phyloP scores from a whole-genome alignment of 2,888 invertebrate species.

The Apotomis betuletana region DNA sequence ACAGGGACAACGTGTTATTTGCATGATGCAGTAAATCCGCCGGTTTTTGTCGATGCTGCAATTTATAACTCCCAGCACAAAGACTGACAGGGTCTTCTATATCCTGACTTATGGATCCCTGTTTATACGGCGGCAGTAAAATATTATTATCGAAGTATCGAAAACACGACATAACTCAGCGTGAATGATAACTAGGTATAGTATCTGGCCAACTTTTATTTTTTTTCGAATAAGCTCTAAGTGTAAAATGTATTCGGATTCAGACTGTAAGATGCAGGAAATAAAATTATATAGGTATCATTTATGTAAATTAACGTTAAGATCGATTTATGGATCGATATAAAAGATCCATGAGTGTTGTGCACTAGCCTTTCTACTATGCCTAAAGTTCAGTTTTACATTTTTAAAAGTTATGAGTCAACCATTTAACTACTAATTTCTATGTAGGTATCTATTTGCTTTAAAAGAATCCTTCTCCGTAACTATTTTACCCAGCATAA shows the following conservation, averaged over 20 bases:
- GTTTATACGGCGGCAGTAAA: constrained; percentile 44
- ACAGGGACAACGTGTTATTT: constrained; percentile 40
- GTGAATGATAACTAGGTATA: constrained; percentile 1
- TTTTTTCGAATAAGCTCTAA: background rate
- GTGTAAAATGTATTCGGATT: background rate
- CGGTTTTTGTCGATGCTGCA: constrained; percentile 43
- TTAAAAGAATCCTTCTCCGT: too few species aligned
- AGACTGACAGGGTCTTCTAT: constrained; percentile 31
- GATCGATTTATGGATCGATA: too few species aligned
- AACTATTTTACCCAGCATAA: too few species aligned
- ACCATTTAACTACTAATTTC: too few species aligned
- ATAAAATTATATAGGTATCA: too few species aligned
- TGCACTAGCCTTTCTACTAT: too few species aligned
- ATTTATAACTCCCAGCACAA: constrained; percentile 43
- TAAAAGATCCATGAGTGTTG: too few species aligned
- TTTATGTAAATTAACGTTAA: too few species aligned
- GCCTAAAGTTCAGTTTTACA: too few species aligned
- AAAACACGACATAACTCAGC: constrained; percentile 28
- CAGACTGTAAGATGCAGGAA: too few species aligned
- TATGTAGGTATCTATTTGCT: too few species aligned
- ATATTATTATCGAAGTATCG: constrained; percentile 40
- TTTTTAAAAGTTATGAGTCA: too few species aligned
- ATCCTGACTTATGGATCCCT: constrained; percentile 48
- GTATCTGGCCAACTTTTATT: background rate
- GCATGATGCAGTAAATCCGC: constrained; percentile 44